phyloP scores from a whole-genome alignment of 2,888 invertebrate species.

The Tachina lurida region DNA sequence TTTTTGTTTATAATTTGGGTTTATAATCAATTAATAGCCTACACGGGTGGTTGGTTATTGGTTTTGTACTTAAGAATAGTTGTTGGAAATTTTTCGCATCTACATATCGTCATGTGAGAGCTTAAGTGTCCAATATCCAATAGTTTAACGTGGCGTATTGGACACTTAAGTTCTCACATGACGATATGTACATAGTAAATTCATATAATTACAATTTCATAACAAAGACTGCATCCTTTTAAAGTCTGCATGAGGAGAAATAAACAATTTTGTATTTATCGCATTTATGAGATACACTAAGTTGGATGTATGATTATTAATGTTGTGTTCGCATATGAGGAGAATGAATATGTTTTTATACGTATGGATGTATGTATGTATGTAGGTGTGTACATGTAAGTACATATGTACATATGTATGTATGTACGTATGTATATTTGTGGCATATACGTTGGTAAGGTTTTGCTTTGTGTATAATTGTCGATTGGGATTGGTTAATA shows the following conservation, averaged over 20 bases:
- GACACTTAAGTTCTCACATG: no score
- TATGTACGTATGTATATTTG: slow-evolving; percentile 24
- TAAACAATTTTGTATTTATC: slow-evolving; percentile 32
- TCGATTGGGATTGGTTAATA: slow-evolving; percentile 68
- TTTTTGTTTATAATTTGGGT: no score
- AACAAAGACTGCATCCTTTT: slow-evolving; percentile 12
- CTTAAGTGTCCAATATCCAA: no score
- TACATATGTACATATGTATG: slow-evolving; percentile 14
- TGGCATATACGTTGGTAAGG: slow-evolving; percentile 29
- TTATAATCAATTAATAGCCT: no score
- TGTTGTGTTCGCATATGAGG: slow-evolving; percentile 39
- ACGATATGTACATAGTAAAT: no score
- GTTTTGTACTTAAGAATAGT: no score
- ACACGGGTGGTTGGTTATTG: no score
- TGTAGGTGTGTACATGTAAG: not conserved
- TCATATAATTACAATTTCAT: no score
- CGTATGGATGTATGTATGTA: not conserved
- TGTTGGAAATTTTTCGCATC: no score
- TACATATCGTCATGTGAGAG: no score
- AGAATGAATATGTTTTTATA: slow-evolving; percentile 14
- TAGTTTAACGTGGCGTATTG: no score
- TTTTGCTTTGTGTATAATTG: slow-evolving; percentile 54
- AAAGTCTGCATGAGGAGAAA: slow-evolving; percentile 18
- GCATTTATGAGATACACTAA: slow-evolving; percentile 25
- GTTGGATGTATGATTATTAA: slow-evolving; percentile 28